These are phyloP conservation scores for Halesus radiatus DNA, from an alignment of 1,140 invertebrate genomes.

Conservation along the genomic window DNA sequence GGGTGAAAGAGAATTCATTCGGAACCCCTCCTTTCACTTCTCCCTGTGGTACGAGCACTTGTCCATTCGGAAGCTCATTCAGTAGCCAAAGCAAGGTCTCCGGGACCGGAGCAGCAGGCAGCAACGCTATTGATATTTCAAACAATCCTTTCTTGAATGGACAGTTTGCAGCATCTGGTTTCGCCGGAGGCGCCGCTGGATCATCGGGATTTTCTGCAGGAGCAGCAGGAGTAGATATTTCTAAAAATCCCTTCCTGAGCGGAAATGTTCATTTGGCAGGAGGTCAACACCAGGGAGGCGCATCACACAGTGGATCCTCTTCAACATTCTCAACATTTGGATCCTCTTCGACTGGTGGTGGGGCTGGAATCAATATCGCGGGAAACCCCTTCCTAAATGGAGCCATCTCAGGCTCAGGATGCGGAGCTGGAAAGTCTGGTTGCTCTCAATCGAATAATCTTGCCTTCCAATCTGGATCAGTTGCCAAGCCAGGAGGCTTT, in stretches of 20 bases:
- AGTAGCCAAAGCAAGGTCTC: constrained; percentile 21
- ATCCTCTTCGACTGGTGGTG: constrained; percentile 32
- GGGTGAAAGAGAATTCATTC: constrained; percentile 56
- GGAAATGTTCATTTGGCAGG: constrained; percentile 49
- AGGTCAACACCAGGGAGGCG: not conserved
- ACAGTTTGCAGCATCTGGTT: constrained; percentile 59
- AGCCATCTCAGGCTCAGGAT: constrained; percentile 41
- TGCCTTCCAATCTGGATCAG: not conserved
- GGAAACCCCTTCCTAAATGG: constrained; percentile 60
- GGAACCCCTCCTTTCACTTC: constrained; percentile 45
- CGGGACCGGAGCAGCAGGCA: constrained; percentile 20
- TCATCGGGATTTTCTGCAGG: constrained; percentile 57
- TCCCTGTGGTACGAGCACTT: constrained; percentile 45
- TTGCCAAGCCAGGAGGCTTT: not conserved
- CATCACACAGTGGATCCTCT: not conserved
- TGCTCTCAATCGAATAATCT: not conserved
- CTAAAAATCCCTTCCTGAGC: constrained; percentile 61
- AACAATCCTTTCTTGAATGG: constrained; percentile 66
- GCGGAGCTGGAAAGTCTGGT: constrained; percentile 32
- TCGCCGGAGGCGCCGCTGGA: constrained; percentile 47
- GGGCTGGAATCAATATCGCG: constrained; percentile 41
- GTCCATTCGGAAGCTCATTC: constrained; percentile 42
- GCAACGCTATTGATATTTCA: constrained; percentile 59
- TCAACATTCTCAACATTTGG: not conserved
- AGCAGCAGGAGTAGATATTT: constrained; percentile 58